Evolutionary conservation across 2,113 vertebrate genomes (phyloP), one percentile per base, ranked within the genome.

Genomic region (Gallinago undulata): DNA sequence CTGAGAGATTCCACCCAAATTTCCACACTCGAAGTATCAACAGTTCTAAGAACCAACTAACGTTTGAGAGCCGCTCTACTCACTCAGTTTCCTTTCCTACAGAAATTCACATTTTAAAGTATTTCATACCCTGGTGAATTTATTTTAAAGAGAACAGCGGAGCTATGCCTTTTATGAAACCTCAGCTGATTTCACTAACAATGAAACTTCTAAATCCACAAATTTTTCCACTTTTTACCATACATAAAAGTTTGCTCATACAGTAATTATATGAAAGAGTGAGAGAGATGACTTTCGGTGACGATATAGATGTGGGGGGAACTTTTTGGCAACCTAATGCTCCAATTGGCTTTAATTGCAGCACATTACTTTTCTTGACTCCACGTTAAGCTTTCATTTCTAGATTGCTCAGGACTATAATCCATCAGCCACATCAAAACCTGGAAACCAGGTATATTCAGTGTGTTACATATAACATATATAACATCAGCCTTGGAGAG

Each of bases 251-350:
- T 43, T 50, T 53, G 17, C 43, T 78, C 47, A 48, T 17, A 30
- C 10, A 11, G 24, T 47, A 78, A 17, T 6, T 47, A 25, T 11
- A 23, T 2, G 14, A 47, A 35, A 74, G 48, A 62, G 5, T 0
- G 6, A 60, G 24, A 7, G 3, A 43, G 43, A 21, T 9, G 19
- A 53, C 30, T 59, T 83, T 25, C 72, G 69, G 23, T 13, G 31
- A 56, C 33, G 18, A 3, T 2, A 25, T 4, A 78, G 2, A 43
- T 1, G 37, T 0, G 2, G 14, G 19, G 25, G 43, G n/a, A 50
- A 41, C 9, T 39, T 66, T 19, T 2, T 11, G 9, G 24, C 39
- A 87, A 6, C 33, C 31, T 64, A 28, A 31, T 22, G 45, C 28
- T 63, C 55, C 31, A 55, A 50, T 1, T 51, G 27, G 31, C 55